Conservation (phyloP, 35 echinoderm and acorn worm species). For the Hemicentrotus pulcherrimus region DNA sequence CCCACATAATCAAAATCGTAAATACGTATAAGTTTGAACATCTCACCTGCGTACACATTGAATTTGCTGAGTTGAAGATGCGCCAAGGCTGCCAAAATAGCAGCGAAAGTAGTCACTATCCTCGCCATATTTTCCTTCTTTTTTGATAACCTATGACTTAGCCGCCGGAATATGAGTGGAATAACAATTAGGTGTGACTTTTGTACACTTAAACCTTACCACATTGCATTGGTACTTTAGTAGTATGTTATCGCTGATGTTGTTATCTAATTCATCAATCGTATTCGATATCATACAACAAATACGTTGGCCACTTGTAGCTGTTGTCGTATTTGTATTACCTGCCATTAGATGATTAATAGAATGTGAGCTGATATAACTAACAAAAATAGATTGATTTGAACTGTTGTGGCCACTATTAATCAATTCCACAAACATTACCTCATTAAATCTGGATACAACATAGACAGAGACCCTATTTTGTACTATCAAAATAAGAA, state of each 20-base stretch:
- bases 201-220: not conserved
- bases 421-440: no score
- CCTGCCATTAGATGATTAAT: not conserved
- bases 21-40: not conserved
- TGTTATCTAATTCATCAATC: not conserved
- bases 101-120: not conserved
- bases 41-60: not conserved
- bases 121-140: not conserved
- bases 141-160: no score
- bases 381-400: not conserved
- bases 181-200: not conserved
- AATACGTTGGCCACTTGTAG: not conserved
- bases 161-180: no score
- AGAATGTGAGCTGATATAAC: not conserved
- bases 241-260: not conserved
- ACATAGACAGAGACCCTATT: no score
- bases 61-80: not conserved
- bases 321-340: not conserved
- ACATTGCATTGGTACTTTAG: not conserved
- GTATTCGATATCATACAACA: not conserved
- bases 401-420: not conserved
- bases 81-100: not conserved
- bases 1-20: not conserved
- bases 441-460: no score
- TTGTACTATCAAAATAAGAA: no score